Evolutionary conservation across 2,113 vertebrate genomes (phyloP), one percentile per base, ranked within the genome.

Genomic region (Psittacula cyanocephala): DNA sequence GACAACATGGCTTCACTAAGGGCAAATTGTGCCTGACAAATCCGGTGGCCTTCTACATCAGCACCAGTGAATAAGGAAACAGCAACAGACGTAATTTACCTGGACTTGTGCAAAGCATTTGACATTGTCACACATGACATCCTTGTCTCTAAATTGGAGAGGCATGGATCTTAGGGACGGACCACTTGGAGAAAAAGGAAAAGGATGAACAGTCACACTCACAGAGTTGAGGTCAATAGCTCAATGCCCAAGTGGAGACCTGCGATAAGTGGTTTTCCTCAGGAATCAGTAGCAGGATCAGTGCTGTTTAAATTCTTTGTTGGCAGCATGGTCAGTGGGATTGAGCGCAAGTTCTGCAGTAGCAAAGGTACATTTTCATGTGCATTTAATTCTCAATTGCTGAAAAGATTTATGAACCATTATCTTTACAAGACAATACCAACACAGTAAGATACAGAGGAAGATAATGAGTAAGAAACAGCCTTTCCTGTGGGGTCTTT

Each of bases 341-440:
- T n/a, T 59, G 33, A 59, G 14, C 3, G 4, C 13, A 59, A n/a
- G 31, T 22, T 59, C 33, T 20, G 9, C 44, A 85, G 47, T 75
- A 49, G 75, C 28, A 96, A 39, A 60, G 8, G 0, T 13, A 29
- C 1, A 1, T 41, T 83, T 94, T 79, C 83, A 53, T 13, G 24
- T 50, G 24, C 59, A 82, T 91, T 95, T 96, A 94, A 89, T 37
- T 86, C 81, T 43, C 90, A 67, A 27, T 70, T 94, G 95, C 55
- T 80, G 52, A 94, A 78, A 96, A 64, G 31, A 93, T 95, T 96
- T 96, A 92, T 86, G 89, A 96, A 63, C 20, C 17, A 47, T 94
- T 83, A 95, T 60, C 52, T 95, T 94, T 88, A 91, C 49, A 91
- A 90, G 49, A 87, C 77, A 81, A 95, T 71, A 88, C 60, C 24